Evolutionary conservation across 2,888 invertebrate species (phyloP), one percentile per base, ranked within the genome.

Genomic region (Romanomermis culicivorax): DNA sequence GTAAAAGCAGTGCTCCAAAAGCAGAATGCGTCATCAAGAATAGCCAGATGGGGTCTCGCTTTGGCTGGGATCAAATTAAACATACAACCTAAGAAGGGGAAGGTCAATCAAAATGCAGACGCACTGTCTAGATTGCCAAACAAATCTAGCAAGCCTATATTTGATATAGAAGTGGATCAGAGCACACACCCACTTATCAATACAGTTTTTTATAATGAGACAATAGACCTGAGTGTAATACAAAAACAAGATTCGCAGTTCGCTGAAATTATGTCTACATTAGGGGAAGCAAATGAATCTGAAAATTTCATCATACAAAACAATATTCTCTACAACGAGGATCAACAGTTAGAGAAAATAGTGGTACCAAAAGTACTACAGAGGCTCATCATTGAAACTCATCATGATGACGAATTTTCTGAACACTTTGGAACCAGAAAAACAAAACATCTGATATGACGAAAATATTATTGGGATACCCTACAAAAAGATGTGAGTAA

Each of bases 1-100:
- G 61, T 75, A 36, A 69, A 69, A 65, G 76, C 72, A 70, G 58
- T 75, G 4, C 58, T 70, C 56, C 60, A 63, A 0, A 50, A 71
- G 1, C 71, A 71, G 55, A 65, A 71, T 1, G 69, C 69, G 0
- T 63, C 65, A n/a, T 70, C 71, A 3, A 55, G 72, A 29, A 56
- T 74, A 0, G 69, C 68, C 0, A 56, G 73, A 49, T 74, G 72
- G 73, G 67, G 69, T 1, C 50, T 73, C 14, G 57, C 61, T 24
- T 54, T 74, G 1, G 69, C 71, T 56, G 57, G 63, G 55, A 63
- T 71, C 42, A 36, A 36, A 17, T 36, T 36, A n/a, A n/a, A n/a
- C 36, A 36, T 36, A 11, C 7, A 17, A 17, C 36, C 7, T 36
- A 7, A 17, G 7, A 7, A 7, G 11, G 36, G 36, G 36, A 36